Evolutionary conservation across 2,113 vertebrate species (phyloP), one percentile per base, ranked within the genome.

Genomic region (Etheostoma cragini): DNA sequence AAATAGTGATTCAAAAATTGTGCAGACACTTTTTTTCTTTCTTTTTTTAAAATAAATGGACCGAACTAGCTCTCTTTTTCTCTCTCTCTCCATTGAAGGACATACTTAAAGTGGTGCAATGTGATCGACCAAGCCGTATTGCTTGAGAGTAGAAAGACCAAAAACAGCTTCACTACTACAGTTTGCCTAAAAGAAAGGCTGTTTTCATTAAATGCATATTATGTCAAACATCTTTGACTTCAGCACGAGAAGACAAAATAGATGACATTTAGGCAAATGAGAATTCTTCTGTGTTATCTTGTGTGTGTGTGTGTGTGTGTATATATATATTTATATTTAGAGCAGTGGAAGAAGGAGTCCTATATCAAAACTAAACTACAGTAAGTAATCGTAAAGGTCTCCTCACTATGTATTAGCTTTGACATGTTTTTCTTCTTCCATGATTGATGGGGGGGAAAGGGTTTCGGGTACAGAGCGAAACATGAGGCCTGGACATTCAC

Each of bases 341-440:
- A n/a, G 26, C 70, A 70, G 66, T 64, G 63, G 22, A 54, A 67
- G 65, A 69, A 74, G 68, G 67, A 56, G 26, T 79, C 76, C 57
- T 42, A 73, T 81, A 84, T 85, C 76, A 72, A 42, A 42, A 42
- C 38, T 3, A 42, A 87, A 49, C 42, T 2, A 5, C 78, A 42
- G 8, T 42, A 42, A 73, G 65, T 75, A 64, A 83, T 78, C 54
- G 65, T 65, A 76, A 75, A 85, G 82, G 90, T 88, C 87, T 90
- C 73, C 67, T 90, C 60, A 66, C 49, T 52, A 70, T 76, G 88
- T 88, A 92, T 93, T 85, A 85, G 82, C 82, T 58, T 56, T 93
- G 94, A 93, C 92, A 91, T 92, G 89, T 94, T 94, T 92, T 93
- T 86, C 89, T 91, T 92, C 66, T 42, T 4, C 64, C 79, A 82